Evolutionary conservation across 2,113 vertebrate genomes (phyloP).

Genomic region (Elachura formosa): DNA sequence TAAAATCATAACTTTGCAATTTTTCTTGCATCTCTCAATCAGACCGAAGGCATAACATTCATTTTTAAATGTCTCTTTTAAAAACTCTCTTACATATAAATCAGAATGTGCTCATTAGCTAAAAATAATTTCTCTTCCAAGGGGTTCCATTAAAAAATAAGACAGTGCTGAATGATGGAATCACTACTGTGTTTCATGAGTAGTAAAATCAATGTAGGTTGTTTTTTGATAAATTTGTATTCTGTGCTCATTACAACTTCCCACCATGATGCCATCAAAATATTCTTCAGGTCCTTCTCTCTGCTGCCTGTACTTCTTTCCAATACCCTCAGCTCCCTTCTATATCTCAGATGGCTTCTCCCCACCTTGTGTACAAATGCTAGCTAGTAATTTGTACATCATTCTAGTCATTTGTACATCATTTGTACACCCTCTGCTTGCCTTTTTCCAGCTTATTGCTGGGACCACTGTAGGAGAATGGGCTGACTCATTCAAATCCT

Average conservation of each 20-base stretch:
- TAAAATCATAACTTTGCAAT: neutral
- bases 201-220: neutral
- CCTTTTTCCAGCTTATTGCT: neutral
- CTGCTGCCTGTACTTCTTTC: neutral
- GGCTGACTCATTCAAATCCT: neutral
- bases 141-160: neutral
- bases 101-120: neutral
- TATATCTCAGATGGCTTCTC: neutral
- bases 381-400: neutral
- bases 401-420: neutral
- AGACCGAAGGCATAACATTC: neutral
- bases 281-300: neutral
- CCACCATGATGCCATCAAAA: neutral
- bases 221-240: neutral
- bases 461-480: neutral
- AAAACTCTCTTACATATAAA: neutral
- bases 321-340: neutral
- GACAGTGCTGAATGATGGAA: neutral
- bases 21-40: neutral
- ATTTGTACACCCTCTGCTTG: neutral
- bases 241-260: neutral
- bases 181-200: neutral
- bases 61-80: neutral
- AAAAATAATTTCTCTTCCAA: neutral
- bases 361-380: too few species aligned